phyloP scores from a whole-genome alignment of 2,888 invertebrate species.

The Eucera pruinosa region DNA sequence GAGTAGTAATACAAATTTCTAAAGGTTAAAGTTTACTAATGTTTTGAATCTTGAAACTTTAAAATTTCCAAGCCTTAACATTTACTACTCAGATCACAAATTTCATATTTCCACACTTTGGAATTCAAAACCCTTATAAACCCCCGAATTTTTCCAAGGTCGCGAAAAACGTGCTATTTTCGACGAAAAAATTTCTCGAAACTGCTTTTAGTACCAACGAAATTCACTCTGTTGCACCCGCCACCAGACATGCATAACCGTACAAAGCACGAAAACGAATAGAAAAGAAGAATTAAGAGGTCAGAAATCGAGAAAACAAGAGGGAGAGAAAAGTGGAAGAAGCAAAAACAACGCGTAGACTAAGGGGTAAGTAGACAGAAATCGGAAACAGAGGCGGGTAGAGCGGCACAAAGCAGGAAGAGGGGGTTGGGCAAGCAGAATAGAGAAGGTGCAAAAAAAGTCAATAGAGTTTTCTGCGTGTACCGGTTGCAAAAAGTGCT shows the following conservation, averaged over 20 bases:
- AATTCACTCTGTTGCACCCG: too few relatives aligned
- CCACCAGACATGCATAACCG: neutral
- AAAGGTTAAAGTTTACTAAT: too few relatives aligned
- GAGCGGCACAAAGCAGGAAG: neutral
- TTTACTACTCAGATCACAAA: too few relatives aligned
- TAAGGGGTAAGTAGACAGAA: constrained; percentile 35
- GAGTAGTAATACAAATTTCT: neutral
- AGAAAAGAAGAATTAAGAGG: neutral
- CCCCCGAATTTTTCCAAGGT: too few relatives aligned
- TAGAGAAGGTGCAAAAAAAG: constrained; percentile 31
- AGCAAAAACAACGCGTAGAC: neutral
- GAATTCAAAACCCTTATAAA: too few relatives aligned
- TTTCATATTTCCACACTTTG: too few relatives aligned
- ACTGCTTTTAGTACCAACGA: too few relatives aligned
- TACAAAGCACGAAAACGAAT: neutral
- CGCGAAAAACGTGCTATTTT: too few relatives aligned
- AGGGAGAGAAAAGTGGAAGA: constrained; percentile 2
- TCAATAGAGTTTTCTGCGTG: constrained; percentile 58
- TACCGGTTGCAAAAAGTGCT: constrained; percentile 65
- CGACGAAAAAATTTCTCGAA: too few relatives aligned
- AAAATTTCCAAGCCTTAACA: too few relatives aligned
- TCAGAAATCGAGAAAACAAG: neutral
- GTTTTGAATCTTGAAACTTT: too few relatives aligned
- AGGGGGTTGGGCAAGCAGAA: neutral
- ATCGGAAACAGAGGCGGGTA: constrained; percentile 22